phyloP scores from a whole-genome alignment of 2,888 invertebrate genomes.

The Acleris literana region DNA sequence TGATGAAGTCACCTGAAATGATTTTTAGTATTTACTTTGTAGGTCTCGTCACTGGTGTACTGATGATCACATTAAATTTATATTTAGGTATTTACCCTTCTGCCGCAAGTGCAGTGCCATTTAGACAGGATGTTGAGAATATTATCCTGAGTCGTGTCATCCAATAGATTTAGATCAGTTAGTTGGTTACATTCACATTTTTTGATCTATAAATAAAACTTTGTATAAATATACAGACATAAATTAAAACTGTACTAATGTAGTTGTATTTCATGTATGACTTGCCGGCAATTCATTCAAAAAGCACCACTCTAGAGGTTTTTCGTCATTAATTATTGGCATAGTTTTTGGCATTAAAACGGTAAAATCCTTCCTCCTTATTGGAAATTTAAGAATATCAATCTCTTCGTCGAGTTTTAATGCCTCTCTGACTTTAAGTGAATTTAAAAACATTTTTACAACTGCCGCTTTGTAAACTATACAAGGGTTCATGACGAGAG shows the following conservation, averaged over 20 bases:
- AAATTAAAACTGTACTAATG: background rate
- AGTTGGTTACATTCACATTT: constrained; percentile 77
- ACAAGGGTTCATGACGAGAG: constrained; percentile 66
- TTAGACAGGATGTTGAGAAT: constrained; percentile 71
- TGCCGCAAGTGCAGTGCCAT: constrained; percentile 76
- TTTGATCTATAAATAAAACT: constrained; percentile 59
- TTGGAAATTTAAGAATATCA: constrained; percentile 58
- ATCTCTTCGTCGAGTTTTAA: constrained; percentile 53
- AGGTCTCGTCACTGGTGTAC: too few species aligned
- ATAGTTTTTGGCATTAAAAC: constrained; percentile 67
- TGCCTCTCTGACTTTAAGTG: constrained; percentile 54
- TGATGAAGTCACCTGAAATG: constrained; percentile 61
- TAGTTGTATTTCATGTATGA: constrained; percentile 1
- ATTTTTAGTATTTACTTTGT: background rate
- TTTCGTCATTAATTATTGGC: constrained; percentile 60
- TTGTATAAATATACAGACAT: background rate
- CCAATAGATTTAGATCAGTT: constrained; percentile 66
- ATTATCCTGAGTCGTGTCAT: constrained; percentile 72
- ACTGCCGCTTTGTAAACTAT: constrained; percentile 61
- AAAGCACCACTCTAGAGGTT: constrained; percentile 64
- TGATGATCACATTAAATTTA: too few species aligned
- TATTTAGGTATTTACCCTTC: constrained; percentile 56
- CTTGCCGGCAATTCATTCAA: constrained; percentile 68
- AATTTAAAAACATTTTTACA: constrained; percentile 57
- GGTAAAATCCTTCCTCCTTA: constrained; percentile 63